These are phyloP conservation scores for Cryptocephalus primarius DNA, from an alignment of 2,888 invertebrate species.

Conservation along the genomic window DNA sequence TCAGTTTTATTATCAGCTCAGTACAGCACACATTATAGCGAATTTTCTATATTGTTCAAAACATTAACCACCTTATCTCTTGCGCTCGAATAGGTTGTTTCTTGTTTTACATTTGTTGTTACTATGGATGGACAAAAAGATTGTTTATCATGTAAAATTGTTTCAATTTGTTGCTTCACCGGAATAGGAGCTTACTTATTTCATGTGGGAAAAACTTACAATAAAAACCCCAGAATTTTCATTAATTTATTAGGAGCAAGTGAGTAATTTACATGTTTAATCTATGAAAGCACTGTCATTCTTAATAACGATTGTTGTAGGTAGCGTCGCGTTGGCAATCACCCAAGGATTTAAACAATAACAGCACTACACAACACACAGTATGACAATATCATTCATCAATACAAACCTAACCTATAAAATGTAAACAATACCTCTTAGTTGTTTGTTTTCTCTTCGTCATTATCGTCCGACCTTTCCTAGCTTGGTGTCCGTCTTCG, in stretches of 20 bases:
- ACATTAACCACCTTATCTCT: too few relatives aligned
- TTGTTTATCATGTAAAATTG: conserved; percentile 31
- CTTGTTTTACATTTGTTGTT: too few relatives aligned
- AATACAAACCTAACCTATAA: background rate
- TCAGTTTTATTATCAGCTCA: too few relatives aligned
- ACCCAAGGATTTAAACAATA: background rate
- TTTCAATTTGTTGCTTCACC: conserved; percentile 25
- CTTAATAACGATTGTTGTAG: background rate
- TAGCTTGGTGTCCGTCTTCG: conserved; percentile 88
- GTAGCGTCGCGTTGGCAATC: background rate
- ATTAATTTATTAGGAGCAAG: conserved; percentile 26
- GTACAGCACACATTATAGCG: too few relatives aligned
- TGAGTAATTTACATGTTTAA: conserved; percentile 12
- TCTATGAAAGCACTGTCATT: background rate
- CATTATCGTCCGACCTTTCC: conserved; percentile 83
- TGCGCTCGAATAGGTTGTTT: too few relatives aligned
- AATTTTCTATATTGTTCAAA: too few relatives aligned
- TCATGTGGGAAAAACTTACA: conserved; percentile 21
- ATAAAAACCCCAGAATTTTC: conserved; percentile 19
- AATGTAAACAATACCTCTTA: background rate
- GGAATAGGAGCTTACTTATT: conserved; percentile 31
- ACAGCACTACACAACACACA: background rate
- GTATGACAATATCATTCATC: background rate
- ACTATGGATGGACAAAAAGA: background rate
- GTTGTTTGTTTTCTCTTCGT: conserved; percentile 11